Percentiles rank a stretch among this genome's conserved stretches.
These are phyloP conservation scores for Peromyscus eremicus DNA, from an alignment of 2,797 vertebrate species.

Conservation along the genomic window DNA sequence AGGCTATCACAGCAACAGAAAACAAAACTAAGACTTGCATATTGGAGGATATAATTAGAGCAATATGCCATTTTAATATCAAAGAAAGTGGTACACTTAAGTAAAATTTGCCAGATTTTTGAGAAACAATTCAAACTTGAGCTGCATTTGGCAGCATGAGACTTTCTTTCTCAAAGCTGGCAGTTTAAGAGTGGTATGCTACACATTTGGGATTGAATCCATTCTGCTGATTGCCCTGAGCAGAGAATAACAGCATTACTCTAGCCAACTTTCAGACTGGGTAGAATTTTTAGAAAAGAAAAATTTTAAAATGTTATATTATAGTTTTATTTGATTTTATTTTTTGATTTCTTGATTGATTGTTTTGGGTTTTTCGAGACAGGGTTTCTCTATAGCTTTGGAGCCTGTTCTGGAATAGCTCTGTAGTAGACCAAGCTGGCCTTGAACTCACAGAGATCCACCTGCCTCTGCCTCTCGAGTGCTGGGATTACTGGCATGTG, in stretches of 20 bases:
- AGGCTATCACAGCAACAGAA: neutral
- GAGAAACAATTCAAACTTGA: slow-evolving; percentile 76
- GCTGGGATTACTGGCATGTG: no score
- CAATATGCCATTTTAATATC: neutral
- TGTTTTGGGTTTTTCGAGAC: no score
- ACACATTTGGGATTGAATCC: slow-evolving; percentile 51
- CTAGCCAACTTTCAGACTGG: slow-evolving; percentile 78
- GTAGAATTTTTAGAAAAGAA: slow-evolving; percentile 65
- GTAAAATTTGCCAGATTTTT: slow-evolving; percentile 75
- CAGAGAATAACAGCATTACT: slow-evolving; percentile 76
- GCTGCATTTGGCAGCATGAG: slow-evolving; percentile 66
- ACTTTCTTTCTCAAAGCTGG: slow-evolving; percentile 74
- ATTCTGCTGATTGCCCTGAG: slow-evolving; percentile 67
- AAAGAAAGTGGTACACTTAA: slow-evolving; percentile 27
- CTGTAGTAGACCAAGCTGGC: no score
- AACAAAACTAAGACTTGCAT: neutral
- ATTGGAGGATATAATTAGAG: neutral
- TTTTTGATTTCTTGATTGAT: no score
- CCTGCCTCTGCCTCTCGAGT: no score
- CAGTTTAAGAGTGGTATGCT: slow-evolving; percentile 72
- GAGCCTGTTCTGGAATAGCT: no score
- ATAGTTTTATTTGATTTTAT: no score
- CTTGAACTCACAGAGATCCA: no score
- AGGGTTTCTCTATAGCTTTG: no score
- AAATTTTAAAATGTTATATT: slow-evolving; percentile 65